Base-by-base conservation (phyloP, 2,888 invertebrate genomes). In the Hyles lineata region DNA sequence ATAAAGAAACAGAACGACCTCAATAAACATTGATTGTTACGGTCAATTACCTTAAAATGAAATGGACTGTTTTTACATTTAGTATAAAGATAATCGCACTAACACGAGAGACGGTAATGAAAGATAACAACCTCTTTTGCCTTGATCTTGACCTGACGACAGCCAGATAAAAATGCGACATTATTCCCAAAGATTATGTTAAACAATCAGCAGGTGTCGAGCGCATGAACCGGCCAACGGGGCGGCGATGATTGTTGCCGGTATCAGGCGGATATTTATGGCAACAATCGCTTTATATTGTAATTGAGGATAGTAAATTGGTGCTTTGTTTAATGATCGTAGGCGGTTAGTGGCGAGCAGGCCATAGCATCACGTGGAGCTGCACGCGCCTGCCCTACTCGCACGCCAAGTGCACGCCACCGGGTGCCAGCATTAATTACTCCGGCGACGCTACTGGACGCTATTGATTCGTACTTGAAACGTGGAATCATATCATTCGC, bases 101-200 rank as follows among this genome's bases (percentile, higher is more conserved):
- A 25, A 4, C 23, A 55, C 21, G 35, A 32, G 35, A 2, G 6
- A 2, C 17, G 19, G 35, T 63, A 63, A 35, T 19, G n/a, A 63
- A 32, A 32, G 19, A 72, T 58, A 55, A 55, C 17, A 58, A 67
- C 25, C 9, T 67, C 72, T 74, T 78, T 77, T 82, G 79, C 89
- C 89, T 90, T 91, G 88, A 90, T 83, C 90, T 90, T 91, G 89
- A 89, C 85, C 90, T 80, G 79, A 75, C 76, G 77, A 78, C 76
- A 76, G 76, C 75, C 73, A 77, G 77, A 84, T 76, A 78, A 85
- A 82, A 82, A 80, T 75, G 75, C 74, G 62, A 76, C 75, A 75
- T 76, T 76, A 82, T 77, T 80, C 80, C 79, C 77, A 77, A 80
- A 71, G 75, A 83, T 87, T 89, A 85, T 82, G 83, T 86, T 88